Conservation (phyloP, 2,888 invertebrate genomes). For the Junonia oenone region DNA sequence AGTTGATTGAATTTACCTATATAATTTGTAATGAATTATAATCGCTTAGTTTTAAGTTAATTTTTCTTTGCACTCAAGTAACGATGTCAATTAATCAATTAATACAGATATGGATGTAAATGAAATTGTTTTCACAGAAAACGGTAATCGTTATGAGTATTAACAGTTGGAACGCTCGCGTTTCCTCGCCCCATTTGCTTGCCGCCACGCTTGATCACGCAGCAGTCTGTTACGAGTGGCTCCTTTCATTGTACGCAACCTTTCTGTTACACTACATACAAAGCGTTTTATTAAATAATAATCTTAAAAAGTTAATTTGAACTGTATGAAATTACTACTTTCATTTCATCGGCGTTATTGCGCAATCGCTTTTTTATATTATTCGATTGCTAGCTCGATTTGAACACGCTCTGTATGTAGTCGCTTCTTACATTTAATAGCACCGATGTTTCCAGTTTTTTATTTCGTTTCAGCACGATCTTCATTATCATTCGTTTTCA, state of each 20-base stretch:
- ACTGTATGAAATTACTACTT: background rate
- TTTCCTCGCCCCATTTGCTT: conserved; percentile 63
- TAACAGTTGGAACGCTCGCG: conserved; percentile 48
- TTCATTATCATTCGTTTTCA: conserved; percentile 30
- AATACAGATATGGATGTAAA: background rate
- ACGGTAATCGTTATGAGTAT: too few species aligned
- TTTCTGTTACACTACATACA: conserved; percentile 5
- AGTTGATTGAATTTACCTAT: too few species aligned
- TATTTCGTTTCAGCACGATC: conserved; percentile 45
- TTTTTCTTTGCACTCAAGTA: background rate
- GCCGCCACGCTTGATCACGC: conserved; percentile 49
- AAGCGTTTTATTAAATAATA: conserved; percentile 29
- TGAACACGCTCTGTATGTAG: conserved; percentile 16
- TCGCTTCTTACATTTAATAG: conserved; percentile 33
- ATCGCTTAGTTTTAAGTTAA: background rate
- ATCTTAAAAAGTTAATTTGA: background rate
- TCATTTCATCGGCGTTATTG: background rate
- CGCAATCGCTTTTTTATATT: background rate
- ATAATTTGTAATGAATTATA: too few species aligned
- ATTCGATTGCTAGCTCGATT: conserved; percentile 1
- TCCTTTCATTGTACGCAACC: conserved; percentile 6
- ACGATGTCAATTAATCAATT: too few species aligned
- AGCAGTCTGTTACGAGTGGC: conserved; percentile 1
- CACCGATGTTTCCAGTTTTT: conserved; percentile 31
- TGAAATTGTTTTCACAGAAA: background rate